These are phyloP conservation scores for Drosophila rellima DNA, from an alignment of 2,888 invertebrate genomes.

Conservation along the genomic window DNA sequence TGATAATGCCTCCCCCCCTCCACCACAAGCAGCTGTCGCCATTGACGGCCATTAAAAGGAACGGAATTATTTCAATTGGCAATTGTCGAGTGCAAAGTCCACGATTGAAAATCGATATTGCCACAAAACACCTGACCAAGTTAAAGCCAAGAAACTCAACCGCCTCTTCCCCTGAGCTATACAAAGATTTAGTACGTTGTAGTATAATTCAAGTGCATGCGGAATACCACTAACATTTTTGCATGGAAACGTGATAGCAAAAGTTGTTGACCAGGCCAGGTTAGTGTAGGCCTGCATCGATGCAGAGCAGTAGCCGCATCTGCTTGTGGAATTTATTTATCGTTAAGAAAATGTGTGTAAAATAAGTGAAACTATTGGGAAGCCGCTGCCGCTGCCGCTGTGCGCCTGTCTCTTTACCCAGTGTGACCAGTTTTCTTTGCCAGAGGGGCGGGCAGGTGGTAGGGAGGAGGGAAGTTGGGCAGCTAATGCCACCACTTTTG, in stretches of 20 bases:
- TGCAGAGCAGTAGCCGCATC: slow-evolving; percentile 65
- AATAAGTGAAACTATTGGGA: slow-evolving; percentile 79
- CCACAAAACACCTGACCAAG: slow-evolving; percentile 12
- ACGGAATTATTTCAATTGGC: slow-evolving; percentile 55
- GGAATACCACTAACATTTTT: slow-evolving; percentile 74
- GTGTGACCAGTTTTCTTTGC: slow-evolving; percentile 66
- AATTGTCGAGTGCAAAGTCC: slow-evolving; percentile 31
- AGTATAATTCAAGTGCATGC: slow-evolving; percentile 70
- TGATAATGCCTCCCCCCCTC: background rate
- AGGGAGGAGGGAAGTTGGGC: background rate
- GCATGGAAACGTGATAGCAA: slow-evolving; percentile 82
- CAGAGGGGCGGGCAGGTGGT: background rate
- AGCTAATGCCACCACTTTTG: slow-evolving; percentile 80
- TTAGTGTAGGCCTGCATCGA: slow-evolving; percentile 32
- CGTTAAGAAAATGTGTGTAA: slow-evolving; percentile 78
- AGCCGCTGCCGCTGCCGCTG: slow-evolving; percentile 52
- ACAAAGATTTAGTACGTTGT: slow-evolving; percentile 19
- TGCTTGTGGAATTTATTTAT: slow-evolving; percentile 79
- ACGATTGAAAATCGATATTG: slow-evolving; percentile 8
- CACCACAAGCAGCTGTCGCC: no score
- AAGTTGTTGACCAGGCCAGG: slow-evolving; percentile 60
- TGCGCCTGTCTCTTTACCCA: slow-evolving; percentile 35
- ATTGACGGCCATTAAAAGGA: no score
- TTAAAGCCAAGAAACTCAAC: slow-evolving; percentile 17
- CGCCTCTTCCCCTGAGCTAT: background rate